These are phyloP conservation scores for Thaleichthys pacificus DNA, from an alignment of 2,797 vertebrate species.

Conservation along the genomic window DNA sequence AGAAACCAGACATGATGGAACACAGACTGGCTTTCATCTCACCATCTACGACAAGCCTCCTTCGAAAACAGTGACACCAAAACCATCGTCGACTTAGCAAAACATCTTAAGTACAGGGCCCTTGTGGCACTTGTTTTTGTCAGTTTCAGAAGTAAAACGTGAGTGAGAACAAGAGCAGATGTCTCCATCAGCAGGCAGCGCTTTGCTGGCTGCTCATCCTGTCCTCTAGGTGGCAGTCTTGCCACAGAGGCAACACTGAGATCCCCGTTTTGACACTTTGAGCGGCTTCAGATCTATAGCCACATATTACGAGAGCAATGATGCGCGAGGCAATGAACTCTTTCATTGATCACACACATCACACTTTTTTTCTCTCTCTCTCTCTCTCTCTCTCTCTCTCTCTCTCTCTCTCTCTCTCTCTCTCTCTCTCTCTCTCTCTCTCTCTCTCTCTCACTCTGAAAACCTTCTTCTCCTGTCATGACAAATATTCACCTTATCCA, in stretches of 20 bases:
- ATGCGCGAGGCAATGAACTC: constrained; percentile 90
- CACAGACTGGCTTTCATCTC: neutral
- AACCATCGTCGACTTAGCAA: neutral
- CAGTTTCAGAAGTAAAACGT: constrained; percentile 37
- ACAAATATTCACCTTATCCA: constrained; percentile 89
- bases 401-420: too few species aligned
- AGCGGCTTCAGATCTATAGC: constrained; percentile 84
- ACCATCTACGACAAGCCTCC: neutral
- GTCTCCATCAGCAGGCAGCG: constrained; percentile 18
- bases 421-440: neutral
- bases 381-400: constrained; percentile 17
- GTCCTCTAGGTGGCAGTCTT: constrained; percentile 91
- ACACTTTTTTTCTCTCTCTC: constrained; percentile 74
- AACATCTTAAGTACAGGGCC: constrained; percentile 25
- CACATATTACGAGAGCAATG: constrained; percentile 92
- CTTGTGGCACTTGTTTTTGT: constrained; percentile 18
- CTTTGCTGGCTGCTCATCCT: constrained; percentile 51
- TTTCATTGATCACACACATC: constrained; percentile 94
- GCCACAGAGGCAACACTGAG: constrained; percentile 71
- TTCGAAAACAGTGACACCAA: neutral
- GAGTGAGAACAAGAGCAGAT: constrained; percentile 44
- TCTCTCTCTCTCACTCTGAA: constrained; percentile 36
- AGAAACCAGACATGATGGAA: neutral
- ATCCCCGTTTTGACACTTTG: constrained; percentile 76
- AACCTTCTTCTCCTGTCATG: constrained; percentile 72